A percentile compares a stretch with the other conserved stretches of the same genome.
phyloP scores from a whole-genome alignment of 2,797 vertebrate genomes.

The Lycodopsis pacificus region DNA sequence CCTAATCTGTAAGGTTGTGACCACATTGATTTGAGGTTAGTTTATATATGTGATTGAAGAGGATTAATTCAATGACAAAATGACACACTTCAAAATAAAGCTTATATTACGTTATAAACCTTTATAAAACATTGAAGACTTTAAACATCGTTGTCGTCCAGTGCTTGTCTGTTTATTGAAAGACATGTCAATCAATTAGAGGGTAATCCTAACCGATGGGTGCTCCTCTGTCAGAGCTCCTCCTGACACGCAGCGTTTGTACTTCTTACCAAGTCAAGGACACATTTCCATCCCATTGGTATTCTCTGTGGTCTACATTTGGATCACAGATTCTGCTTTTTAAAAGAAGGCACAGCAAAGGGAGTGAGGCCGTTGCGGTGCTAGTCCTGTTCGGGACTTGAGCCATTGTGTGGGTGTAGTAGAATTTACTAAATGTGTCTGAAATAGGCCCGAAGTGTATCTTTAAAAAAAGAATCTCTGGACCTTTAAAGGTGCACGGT shows the following conservation, averaged over 20 bases:
- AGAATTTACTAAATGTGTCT: constrained; percentile 4
- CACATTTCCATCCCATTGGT: neutral
- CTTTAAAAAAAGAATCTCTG: neutral
- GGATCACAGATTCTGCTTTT: neutral
- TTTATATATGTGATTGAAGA: neutral
- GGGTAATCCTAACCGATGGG: neutral
- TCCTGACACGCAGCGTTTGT: neutral
- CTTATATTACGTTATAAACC: neutral
- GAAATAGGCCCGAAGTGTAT: neutral
- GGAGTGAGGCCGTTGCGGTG: neutral
- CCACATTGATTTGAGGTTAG: neutral
- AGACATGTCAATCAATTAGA: neutral
- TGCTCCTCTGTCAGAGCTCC: neutral
- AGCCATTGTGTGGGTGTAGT: neutral
- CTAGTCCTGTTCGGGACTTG: neutral
- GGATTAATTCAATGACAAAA: too few species aligned
- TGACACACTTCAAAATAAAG: too few species aligned
- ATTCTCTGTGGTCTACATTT: neutral
- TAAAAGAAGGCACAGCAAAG: neutral
- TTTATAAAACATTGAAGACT: neutral
- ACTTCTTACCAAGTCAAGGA: neutral
- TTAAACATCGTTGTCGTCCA: neutral
- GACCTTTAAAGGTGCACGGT: neutral
- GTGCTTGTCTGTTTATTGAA: neutral
- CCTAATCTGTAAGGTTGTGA: neutral